These are phyloP conservation scores for Carposina sasakii DNA, from an alignment of 1,140 invertebrate species.

Conservation along the genomic window DNA sequence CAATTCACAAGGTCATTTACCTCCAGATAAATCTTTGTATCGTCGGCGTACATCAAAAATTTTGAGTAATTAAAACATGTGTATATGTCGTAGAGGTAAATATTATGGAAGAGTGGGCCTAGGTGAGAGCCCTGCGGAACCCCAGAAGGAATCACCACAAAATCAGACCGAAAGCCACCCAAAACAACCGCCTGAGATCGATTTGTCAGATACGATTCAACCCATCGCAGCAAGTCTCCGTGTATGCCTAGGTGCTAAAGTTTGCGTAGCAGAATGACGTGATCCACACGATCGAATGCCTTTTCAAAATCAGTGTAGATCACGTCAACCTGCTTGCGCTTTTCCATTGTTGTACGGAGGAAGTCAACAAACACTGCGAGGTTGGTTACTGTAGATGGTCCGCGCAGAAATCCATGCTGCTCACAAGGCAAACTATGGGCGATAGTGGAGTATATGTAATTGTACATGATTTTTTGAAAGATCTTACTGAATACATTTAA, in stretches of 20 bases:
- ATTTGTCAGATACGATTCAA: neutral
- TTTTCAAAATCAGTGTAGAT: neutral
- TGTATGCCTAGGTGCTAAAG: neutral
- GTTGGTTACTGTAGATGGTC: neutral
- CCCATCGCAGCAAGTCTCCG: neutral
- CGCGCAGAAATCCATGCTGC: neutral
- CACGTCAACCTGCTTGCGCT: neutral
- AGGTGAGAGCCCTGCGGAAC: slow-evolving; percentile 1
- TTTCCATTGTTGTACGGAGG: neutral
- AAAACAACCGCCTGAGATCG: neutral
- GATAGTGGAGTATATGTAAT: neutral
- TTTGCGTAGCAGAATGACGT: neutral
- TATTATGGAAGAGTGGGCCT: neutral
- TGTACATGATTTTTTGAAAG: neutral
- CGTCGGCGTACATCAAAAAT: neutral
- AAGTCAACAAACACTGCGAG: neutral
- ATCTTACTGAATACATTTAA: neutral
- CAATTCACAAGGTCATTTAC: neutral
- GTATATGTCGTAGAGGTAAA: neutral
- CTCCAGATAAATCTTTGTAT: neutral
- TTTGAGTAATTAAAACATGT: neutral
- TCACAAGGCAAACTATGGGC: neutral
- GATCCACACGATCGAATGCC: neutral
- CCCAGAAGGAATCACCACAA: neutral
- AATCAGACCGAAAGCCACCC: neutral